A percentile compares a stretch with the other conserved stretches of the same genome.
phyloP scores from a whole-genome alignment of 1,140 invertebrate species.

The Drosophila orosa region DNA sequence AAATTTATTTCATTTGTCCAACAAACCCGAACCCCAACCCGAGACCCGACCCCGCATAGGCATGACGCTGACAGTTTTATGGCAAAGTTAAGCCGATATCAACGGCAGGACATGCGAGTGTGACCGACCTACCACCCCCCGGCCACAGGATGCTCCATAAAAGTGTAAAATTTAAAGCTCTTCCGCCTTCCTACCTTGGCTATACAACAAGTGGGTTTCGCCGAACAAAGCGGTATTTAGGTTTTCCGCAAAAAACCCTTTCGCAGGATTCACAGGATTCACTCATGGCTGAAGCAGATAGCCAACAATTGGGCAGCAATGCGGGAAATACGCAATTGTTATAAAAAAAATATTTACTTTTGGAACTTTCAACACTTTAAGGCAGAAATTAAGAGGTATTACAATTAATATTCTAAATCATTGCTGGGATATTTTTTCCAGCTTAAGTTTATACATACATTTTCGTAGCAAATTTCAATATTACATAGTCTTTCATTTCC shows the following conservation, averaged over 20 bases:
- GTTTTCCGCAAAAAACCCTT: conserved; percentile 67
- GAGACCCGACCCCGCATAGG: conserved; percentile 51
- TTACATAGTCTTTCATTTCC: background rate
- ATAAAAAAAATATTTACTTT: background rate
- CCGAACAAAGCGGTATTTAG: conserved; percentile 70
- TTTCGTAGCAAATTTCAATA: background rate
- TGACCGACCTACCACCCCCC: conserved; percentile 35
- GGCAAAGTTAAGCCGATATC: conserved; percentile 82
- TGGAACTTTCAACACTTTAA: background rate
- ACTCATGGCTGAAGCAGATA: conserved; percentile 78
- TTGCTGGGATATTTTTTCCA: too few species aligned
- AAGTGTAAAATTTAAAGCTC: conserved; percentile 80
- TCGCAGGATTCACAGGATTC: conserved; percentile 58
- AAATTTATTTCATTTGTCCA: conserved; percentile 81
- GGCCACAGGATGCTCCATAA: conserved; percentile 44
- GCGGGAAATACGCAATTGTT: conserved; percentile 35
- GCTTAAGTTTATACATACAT: background rate
- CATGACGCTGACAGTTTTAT: conserved; percentile 82
- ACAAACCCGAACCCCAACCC: conserved; percentile 6
- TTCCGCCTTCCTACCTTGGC: conserved; percentile 60
- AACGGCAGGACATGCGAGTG: conserved; percentile 70
- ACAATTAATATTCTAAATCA: background rate
- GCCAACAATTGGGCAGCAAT: conserved; percentile 25
- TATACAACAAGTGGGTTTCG: conserved; percentile 65
- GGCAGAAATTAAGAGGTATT: background rate